These are phyloP conservation scores for Buceros bicornis DNA, from an alignment of 2,797 vertebrate genomes.

Conservation along the genomic window DNA sequence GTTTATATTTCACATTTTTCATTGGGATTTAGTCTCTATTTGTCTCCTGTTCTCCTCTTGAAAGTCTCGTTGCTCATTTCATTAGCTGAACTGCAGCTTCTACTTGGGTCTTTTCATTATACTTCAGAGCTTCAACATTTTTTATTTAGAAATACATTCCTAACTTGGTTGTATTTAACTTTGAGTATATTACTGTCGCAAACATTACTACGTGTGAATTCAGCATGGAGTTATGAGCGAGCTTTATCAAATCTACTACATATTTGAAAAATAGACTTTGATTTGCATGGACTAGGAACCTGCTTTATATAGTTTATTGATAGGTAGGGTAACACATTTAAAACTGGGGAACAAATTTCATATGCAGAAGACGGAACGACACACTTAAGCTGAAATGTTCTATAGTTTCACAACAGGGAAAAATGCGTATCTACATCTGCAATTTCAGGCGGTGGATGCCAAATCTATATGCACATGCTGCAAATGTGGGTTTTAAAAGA, in stretches of 20 bases:
- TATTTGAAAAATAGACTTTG: neutral
- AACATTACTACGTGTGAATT: neutral
- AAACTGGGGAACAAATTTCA: neutral
- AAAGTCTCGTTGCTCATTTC: neutral
- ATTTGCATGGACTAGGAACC: neutral
- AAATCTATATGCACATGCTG: neutral
- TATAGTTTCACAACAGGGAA: neutral
- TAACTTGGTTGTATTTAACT: neutral
- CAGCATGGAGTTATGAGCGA: neutral
- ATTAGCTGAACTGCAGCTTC: neutral
- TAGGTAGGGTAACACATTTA: neutral
- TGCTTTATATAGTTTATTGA: neutral
- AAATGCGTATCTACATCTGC: neutral
- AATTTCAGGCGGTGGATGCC: neutral
- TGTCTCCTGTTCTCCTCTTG: neutral
- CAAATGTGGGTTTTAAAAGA: neutral
- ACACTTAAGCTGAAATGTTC: neutral
- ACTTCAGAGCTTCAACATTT: neutral
- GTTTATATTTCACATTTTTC: neutral
- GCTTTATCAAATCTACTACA: neutral
- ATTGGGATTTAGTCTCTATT: neutral
- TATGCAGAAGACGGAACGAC: neutral
- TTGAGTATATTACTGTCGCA: slow-evolving; percentile 2
- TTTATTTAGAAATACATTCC: neutral
- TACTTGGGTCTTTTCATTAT: neutral